Evolutionary conservation across 2,797 vertebrate genomes (phyloP).

Genomic region (Craterocephalus amniculus): DNA sequence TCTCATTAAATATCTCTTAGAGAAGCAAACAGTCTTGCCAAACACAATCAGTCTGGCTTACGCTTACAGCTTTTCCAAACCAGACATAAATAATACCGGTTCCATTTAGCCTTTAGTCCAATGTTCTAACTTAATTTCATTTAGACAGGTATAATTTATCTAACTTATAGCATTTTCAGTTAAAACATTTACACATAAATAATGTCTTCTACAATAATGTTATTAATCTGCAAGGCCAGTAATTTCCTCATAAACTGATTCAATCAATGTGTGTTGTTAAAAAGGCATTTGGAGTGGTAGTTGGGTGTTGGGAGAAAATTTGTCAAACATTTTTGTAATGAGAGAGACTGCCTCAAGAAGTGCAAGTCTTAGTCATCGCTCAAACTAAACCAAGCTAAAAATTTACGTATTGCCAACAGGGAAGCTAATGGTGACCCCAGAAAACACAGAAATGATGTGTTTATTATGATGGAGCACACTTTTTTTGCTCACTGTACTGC

Average conservation of each 20-base stretch:
- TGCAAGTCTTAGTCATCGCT: not conserved
- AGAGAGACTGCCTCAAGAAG: not conserved
- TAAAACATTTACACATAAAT: not conserved
- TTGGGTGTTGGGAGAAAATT: not conserved
- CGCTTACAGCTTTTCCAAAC: not conserved
- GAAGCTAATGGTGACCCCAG: not conserved
- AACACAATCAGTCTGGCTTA: not conserved
- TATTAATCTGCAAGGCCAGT: not conserved
- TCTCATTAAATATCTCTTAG: not conserved
- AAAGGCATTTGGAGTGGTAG: slow-evolving; percentile 2
- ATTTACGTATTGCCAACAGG: not conserved
- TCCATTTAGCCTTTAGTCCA: not conserved
- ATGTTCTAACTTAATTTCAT: not conserved
- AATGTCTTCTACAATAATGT: not conserved
- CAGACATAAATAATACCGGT: not conserved
- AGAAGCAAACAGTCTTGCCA: not conserved
- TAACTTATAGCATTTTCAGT: not conserved
- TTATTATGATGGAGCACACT: slow-evolving; percentile 7
- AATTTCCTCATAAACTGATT: not conserved
- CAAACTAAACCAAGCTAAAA: slow-evolving; percentile 16
- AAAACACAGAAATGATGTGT: slow-evolving; percentile 4
- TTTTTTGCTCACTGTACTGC: slow-evolving; percentile 12
- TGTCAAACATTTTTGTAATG: slow-evolving; percentile 8
- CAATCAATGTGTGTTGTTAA: not conserved
- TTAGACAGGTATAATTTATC: not conserved